These are phyloP conservation scores for Lagorchestes hirsutus DNA, from an alignment of 2,797 vertebrate genomes.

Conservation along the genomic window DNA sequence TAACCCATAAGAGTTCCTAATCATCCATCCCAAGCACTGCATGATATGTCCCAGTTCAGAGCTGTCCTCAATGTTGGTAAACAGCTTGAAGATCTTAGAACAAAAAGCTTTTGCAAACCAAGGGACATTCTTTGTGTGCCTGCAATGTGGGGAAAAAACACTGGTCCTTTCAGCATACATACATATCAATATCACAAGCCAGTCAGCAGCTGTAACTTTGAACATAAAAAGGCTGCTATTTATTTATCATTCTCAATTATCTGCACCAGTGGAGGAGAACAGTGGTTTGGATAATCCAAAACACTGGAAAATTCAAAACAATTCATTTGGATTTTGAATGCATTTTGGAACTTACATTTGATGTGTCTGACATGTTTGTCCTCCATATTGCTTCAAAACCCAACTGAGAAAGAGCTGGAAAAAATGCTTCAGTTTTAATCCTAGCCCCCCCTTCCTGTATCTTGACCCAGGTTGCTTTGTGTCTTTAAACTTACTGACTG, in stretches of 20 bases:
- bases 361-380: not conserved
- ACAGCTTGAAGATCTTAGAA: not conserved
- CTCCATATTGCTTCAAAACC: not conserved
- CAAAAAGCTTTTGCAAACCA: not conserved
- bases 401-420: not conserved
- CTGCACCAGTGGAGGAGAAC: not conserved
- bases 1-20: not conserved
- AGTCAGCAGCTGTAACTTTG: not conserved
- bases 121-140: not conserved
- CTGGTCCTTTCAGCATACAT: not conserved
- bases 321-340: not conserved
- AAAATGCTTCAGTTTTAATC: not conserved
- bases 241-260: conserved; percentile 1
- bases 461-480: not conserved
- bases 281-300: not conserved
- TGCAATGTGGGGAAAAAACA: not conserved
- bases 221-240: not conserved
- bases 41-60: not conserved
- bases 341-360: conserved; percentile 13
- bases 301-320: not conserved
- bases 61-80: not conserved
- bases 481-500: not conserved
- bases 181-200: not conserved
- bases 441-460: not conserved
- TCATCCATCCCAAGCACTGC: not conserved